Percentiles rank a stretch among this genome's conserved stretches.
Conservation (phyloP, 1,140 invertebrate genomes). For the Heliothis virescens region DNA sequence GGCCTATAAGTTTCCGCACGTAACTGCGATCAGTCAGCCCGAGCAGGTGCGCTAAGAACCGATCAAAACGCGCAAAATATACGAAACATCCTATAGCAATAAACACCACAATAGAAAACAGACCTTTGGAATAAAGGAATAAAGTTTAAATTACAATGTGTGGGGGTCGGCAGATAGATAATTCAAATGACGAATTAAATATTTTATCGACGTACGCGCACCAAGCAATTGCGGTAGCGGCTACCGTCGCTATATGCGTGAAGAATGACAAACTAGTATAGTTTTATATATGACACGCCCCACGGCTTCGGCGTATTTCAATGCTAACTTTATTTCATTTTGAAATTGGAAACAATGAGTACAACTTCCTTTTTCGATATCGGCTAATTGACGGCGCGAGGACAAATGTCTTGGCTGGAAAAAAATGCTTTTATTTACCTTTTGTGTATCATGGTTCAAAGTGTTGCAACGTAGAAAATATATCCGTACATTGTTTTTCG, state of each 20-base stretch:
- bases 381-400: conserved; percentile 19
- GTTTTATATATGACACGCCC: conserved; percentile 37
- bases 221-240: conserved; percentile 65
- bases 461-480: background rate
- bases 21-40: conserved; percentile 64
- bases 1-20: conserved; percentile 57
- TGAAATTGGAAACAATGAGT: conserved; percentile 31
- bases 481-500: no score
- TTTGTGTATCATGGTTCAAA: background rate
- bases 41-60: conserved; percentile 65
- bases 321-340: conserved; percentile 25
- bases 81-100: conserved; percentile 35
- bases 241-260: conserved; percentile 65
- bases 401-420: conserved; percentile 5
- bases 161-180: background rate
- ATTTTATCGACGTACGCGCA: conserved; percentile 58
- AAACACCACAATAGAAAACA: background rate
- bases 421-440: conserved; percentile 10
- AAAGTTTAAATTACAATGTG: background rate
- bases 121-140: background rate
- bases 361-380: conserved; percentile 29
- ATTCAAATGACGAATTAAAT: conserved; percentile 39
- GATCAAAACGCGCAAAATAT: conserved; percentile 49
- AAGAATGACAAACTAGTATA: conserved; percentile 70
- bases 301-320: conserved; percentile 2